Base-by-base conservation (phyloP, 2,888 invertebrate genomes). In the Drosophila pseudotalamancana region DNA sequence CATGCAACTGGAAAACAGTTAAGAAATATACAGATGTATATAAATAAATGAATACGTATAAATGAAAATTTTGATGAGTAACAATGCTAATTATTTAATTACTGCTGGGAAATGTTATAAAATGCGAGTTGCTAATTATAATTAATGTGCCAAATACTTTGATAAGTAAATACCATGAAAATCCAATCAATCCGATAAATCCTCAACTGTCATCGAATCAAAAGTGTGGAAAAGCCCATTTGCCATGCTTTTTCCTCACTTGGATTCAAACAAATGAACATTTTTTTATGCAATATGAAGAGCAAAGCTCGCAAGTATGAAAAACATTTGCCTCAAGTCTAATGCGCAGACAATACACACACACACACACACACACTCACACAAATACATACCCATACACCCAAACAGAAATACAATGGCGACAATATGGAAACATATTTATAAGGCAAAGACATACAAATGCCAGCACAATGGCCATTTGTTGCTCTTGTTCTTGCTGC, bases 161-260 rank as follows among this genome's bases (percentile, higher is more conserved):
- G n/a, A n/a, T n/a, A n/a, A n/a, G n/a, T n/a, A n/a, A n/a, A n/a
- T 18, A 12, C 14, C 32, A 23, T 12, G 43, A 27, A 42, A 48
- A 46, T 37, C 42, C 32, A 35, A 55, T 64, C 56, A 77, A 64
- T 57, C 60, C 68, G 57, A 35, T 51, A 29, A 65, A 65, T 23
- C 51, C 75, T n/a, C 40, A 43, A 34, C 60, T 67, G 79, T 71
- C 76, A 78, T 54, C 53, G 49, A 64, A 59, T 61, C 59, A 75
- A 71, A 70, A 60, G 55, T 65, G 71, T 46, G 56, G 55, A 32
- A 74, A 65, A 59, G 37, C 56, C 45, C 51, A 37, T 18, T 14
- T 21, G 54, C 43, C n/a, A 14, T 18, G 37, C 42, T 46, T 27
- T 16, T 32, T 42, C 32, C 46, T 19, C 37, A 77, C 27, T 42